Evolutionary conservation across 2,113 vertebrate species (phyloP).

Genomic region (Ammodytes marinus): DNA sequence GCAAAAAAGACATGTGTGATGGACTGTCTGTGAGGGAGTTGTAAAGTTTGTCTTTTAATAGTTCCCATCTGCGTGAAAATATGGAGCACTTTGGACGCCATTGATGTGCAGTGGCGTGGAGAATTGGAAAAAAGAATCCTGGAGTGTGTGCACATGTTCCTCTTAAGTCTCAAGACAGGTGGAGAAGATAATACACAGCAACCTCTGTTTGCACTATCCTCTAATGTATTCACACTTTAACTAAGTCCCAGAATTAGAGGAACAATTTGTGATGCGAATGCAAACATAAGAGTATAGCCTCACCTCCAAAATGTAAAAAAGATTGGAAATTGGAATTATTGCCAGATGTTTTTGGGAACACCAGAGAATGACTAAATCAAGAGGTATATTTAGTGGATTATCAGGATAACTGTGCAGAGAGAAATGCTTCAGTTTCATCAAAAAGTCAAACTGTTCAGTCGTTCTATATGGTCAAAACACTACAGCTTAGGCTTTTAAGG

Average conservation of each 20-base stretch:
- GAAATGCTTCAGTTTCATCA: background rate
- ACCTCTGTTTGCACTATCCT: too few relatives aligned
- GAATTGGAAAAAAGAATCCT: slow-evolving; percentile 34
- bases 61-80: slow-evolving; percentile 65
- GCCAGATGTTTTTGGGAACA: background rate
- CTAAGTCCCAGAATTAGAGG: too few relatives aligned
- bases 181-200: background rate
- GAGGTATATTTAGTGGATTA: too few relatives aligned
- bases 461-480: background rate
- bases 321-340: background rate
- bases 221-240: too few relatives aligned
- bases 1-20: slow-evolving; percentile 39
- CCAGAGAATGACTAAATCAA: background rate
- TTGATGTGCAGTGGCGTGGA: slow-evolving; percentile 43
- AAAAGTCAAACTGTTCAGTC: background rate
- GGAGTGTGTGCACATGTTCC: slow-evolving; percentile 13
- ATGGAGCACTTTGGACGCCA: slow-evolving; percentile 42
- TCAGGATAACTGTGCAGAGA: too few relatives aligned
- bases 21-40: slow-evolving; percentile 30
- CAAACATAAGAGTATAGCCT: background rate
- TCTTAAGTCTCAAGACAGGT: slow-evolving; percentile 7
- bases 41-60: slow-evolving; percentile 43
- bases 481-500: background rate
- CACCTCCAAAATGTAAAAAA: background rate
- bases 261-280: background rate